Evolutionary conservation across 2,113 vertebrate genomes (phyloP).

Genomic region (Crypturellus undulatus): DNA sequence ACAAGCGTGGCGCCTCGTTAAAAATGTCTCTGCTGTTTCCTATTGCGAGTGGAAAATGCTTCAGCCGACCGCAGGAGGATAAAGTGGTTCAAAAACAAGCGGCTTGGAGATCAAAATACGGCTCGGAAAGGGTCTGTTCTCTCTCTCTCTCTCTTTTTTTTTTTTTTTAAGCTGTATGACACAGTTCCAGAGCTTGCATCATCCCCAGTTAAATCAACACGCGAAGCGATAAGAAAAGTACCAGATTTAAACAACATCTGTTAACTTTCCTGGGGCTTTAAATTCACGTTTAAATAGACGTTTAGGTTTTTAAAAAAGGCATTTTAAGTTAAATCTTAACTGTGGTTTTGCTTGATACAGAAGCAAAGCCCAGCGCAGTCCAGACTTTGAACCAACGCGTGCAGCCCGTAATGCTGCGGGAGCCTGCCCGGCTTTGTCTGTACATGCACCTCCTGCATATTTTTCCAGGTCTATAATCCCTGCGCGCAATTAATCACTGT

Average conservation of each 20-base stretch:
- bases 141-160: background rate
- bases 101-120: slow-evolving; percentile 29
- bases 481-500: slow-evolving; percentile 54
- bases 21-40: slow-evolving; percentile 25
- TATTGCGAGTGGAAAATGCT: slow-evolving; percentile 22
- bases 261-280: slow-evolving; percentile 2
- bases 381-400: slow-evolving; percentile 31
- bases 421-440: slow-evolving; percentile 62
- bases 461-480: slow-evolving; percentile 59
- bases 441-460: slow-evolving; percentile 33
- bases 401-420: slow-evolving; percentile 61
- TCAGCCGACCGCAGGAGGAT: slow-evolving; percentile 2
- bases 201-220: slow-evolving; percentile 31
- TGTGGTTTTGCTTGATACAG: slow-evolving; percentile 3
- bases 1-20: slow-evolving; percentile 1
- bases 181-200: slow-evolving; percentile 34
- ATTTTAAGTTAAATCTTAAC: background rate
- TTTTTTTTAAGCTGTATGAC: slow-evolving; percentile 4
- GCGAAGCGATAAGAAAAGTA: background rate
- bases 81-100: slow-evolving; percentile 48
- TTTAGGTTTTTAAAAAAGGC: background rate
- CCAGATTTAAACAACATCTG: slow-evolving; percentile 3
- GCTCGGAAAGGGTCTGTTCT: background rate
- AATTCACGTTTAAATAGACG: background rate
- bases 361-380: slow-evolving; percentile 26